These are phyloP conservation scores for Siniperca knerii DNA, from an alignment of 2,113 vertebrate genomes.

Conservation along the genomic window DNA sequence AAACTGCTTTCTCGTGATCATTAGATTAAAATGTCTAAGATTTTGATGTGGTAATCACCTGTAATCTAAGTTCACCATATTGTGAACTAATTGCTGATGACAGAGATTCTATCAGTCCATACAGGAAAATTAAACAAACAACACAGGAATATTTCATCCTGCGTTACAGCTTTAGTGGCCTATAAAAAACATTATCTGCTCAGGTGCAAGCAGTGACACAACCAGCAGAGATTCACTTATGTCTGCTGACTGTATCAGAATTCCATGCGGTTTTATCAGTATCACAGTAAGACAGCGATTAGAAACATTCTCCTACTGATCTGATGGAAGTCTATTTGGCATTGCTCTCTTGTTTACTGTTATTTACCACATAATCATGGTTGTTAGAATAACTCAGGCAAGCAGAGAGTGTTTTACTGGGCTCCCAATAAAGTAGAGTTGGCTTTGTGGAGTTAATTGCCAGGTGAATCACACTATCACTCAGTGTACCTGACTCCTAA, in stretches of 20 bases:
- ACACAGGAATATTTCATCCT: background rate
- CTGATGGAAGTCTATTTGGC: slow-evolving; percentile 46
- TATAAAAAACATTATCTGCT: background rate
- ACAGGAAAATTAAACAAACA: background rate
- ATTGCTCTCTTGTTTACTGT: background rate
- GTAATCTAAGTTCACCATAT: background rate
- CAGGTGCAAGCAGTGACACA: background rate
- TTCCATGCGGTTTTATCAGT: background rate
- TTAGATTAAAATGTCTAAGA: too few relatives aligned
- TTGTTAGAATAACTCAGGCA: slow-evolving; percentile 23
- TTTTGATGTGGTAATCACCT: too few relatives aligned
- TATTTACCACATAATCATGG: slow-evolving; percentile 22
- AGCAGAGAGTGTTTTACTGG: slow-evolving; percentile 21
- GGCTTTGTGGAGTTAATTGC: slow-evolving; percentile 49
- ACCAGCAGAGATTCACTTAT: background rate
- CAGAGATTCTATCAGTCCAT: background rate
- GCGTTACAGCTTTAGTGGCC: background rate
- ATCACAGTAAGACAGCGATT: background rate
- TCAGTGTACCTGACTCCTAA: slow-evolving; percentile 48
- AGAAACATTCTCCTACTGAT: slow-evolving; percentile 45
- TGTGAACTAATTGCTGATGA: background rate
- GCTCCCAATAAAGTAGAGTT: slow-evolving; percentile 22
- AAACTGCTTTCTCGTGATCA: too few relatives aligned
- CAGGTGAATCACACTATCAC: slow-evolving; percentile 31
- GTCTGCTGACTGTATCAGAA: background rate